Evolutionary conservation across 37 sponge, comb jelly and placozoan species (phyloP), one percentile per base, ranked within the genome.

Genomic region (Eunapius fragilis): DNA sequence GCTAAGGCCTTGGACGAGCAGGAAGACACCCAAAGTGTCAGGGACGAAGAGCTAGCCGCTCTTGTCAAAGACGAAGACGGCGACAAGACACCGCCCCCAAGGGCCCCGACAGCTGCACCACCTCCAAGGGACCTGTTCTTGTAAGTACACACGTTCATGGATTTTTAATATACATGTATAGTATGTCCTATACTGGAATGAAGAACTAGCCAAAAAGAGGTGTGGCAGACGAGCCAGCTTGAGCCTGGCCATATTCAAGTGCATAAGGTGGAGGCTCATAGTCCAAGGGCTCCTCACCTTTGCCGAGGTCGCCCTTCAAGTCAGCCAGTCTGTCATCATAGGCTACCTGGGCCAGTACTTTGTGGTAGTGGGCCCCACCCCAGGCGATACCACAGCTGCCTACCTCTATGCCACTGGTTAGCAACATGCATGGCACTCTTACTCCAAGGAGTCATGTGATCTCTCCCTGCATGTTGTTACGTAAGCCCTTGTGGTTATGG

Each of bases 221-320:
- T 37, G 30, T 9, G 89, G 89, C 11, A 41, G 48, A 36, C 76
- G 73, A 69, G 84, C 93, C 17, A 37, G 93, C 19, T 68, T 93
- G 45, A 87, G 84, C 87, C 35, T 83, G 75, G 90, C 86, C 24
- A 25, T 89, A 10, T 82, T 86, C 38, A 89, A 89, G 72, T 73
- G 87, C 49, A 36, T 89, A 37, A 69, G 73, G 86, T 78, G 71
- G 84, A 73, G 68, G 50, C 25, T 89, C 11, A 35, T 83, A 14
- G 47, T 89, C n/a, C 87, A 88, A 24, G 80, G 67, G 28, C 33
- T 93, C 13, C 50, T 89, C 19, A 30, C 74, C 22, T 48, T 83
- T 50, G 9, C 72, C 6, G 84, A 83, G 77, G 93, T 80, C 27
- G 27, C 27, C 28, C 68, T 41, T n/a, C 67, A 67, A 67, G 27